Evolutionary conservation across 2,888 invertebrate genomes (phyloP), one percentile per base, ranked within the genome.

Genomic region (Diabrotica balteata): DNA sequence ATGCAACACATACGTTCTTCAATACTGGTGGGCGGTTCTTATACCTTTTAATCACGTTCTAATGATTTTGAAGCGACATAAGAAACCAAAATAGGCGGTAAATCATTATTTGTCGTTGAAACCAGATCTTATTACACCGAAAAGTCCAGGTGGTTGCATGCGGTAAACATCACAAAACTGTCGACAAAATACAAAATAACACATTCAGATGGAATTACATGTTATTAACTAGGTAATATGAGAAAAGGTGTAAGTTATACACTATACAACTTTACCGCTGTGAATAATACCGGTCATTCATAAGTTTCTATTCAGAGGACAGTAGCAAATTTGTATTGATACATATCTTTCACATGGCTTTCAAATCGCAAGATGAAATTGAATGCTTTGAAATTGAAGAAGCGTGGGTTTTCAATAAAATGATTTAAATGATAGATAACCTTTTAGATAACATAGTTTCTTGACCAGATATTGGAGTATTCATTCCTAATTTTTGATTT

Each of bases 211-310:
- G 75, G 79, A 70, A 80, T 81, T 80, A 79, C 77, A 76, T 70
- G 73, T 78, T 81, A 80, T 79, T 81, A 80, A 80, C 78, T 79
- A 81, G 80, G 82, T 81, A 81, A 82, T 80, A 79, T 79, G 81
- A 82, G 81, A 80, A 79, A 80, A 77, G 80, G 80, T 81, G 81
- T 81, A 81, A 81, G 79, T 80, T 81, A 82, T 80, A 80, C 78
- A 54, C 63, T 62, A 71, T 70, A 67, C 63, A 69, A 64, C 62
- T 59, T 47, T 63, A 72, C 73, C 71, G 73, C 75, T 73, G 69
- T 72, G 72, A 78, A 80, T 77, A 77, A 69, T 70, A 75, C 78
- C 79, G 78, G 74, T 78, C 72, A 76, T 76, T 78, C 75, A 76
- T 65, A 57, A 52, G 61, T 59, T 51, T 67, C 63, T 64, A 68